Conservation (phyloP, 2,797 vertebrate genomes). For the Pelodytes ibericus region DNA sequence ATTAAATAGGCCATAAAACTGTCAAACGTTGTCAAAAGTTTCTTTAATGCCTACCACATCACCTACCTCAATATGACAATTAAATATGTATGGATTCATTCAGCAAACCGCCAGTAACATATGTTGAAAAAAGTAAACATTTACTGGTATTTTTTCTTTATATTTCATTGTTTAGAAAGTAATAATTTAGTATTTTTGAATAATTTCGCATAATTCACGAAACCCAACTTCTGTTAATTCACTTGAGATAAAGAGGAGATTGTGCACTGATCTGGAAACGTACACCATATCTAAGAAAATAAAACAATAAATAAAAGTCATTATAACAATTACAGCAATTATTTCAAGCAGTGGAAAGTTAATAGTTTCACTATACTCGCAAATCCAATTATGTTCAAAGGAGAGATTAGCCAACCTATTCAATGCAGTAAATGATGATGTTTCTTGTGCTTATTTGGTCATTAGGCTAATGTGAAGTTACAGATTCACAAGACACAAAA, state of each 20-base stretch:
- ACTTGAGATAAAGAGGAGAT: neutral
- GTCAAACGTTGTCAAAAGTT: too few species aligned
- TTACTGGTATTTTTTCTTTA: too few species aligned
- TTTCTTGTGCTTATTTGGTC: neutral
- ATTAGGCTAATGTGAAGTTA: slow-evolving; percentile 7
- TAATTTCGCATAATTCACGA: neutral
- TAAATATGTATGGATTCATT: too few species aligned
- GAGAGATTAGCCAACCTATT: slow-evolving; percentile 11
- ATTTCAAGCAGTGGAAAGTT: slow-evolving; percentile 26
- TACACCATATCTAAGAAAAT: neutral
- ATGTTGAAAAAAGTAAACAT: too few species aligned
- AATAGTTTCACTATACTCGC: neutral
- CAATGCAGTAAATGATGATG: slow-evolving; percentile 8
- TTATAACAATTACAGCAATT: slow-evolving; percentile 27
- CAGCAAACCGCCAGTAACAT: too few species aligned
- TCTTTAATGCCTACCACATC: too few species aligned
- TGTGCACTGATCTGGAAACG: neutral
- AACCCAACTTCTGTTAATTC: neutral
- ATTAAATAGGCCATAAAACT: too few species aligned
- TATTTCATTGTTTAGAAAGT: too few species aligned
- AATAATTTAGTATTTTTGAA: too few species aligned
- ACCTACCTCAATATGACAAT: too few species aligned
- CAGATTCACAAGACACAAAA: neutral
- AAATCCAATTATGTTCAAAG: slow-evolving; percentile 23
- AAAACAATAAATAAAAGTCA: neutral